Base-by-base conservation (phyloP, 2,888 invertebrate genomes). In the Pterostichus niger region DNA sequence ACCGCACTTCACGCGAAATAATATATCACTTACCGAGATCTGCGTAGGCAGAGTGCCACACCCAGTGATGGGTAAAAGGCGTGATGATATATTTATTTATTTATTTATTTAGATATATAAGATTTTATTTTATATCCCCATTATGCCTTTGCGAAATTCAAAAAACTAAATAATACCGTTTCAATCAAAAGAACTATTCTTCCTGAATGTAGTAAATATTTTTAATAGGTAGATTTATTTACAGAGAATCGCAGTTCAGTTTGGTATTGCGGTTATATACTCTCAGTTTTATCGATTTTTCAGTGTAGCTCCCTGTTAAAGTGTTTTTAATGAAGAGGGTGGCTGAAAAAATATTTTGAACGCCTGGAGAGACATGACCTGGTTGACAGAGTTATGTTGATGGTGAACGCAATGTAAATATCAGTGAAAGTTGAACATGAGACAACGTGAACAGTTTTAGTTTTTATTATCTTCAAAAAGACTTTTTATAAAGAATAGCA, bases 291-390 rank as follows among this genome's bases (percentile, higher is more conserved):
- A 59, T 59, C 31, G 64, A 64, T 40, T 64, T 13, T 24, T 2
- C 11, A 24, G 24, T 11, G 64, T 33, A 40, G 64, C 40, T 11
- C 35, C 64, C 35, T 13, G 64, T 35, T 64, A 64, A 64, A 64
- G 64, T 64, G 64, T 64, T 64, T 64, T 64, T 64, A 33, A 64
- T 64, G 64, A 64, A 64, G 40, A 64, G 64, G 40, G 64, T 31
- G 64, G 6, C 33, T 64, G 13, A 44, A 71, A 71, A 44, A 71
- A 71, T 71, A 71, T 71, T 71, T 71, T 17, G 44, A 71, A 71
- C 68, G 68, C 44, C 68, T 71, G 46, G 11, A 71, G 68, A 44
- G 40, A 44, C 15, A 15, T 17, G 17, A 71, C 68, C 68, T 40
- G 68, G 13, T 71, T 71, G 68, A 17, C 68, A 71, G 17, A 44